phyloP scores from a whole-genome alignment of 1,140 invertebrate genomes.

The Penaeus japonicus region DNA sequence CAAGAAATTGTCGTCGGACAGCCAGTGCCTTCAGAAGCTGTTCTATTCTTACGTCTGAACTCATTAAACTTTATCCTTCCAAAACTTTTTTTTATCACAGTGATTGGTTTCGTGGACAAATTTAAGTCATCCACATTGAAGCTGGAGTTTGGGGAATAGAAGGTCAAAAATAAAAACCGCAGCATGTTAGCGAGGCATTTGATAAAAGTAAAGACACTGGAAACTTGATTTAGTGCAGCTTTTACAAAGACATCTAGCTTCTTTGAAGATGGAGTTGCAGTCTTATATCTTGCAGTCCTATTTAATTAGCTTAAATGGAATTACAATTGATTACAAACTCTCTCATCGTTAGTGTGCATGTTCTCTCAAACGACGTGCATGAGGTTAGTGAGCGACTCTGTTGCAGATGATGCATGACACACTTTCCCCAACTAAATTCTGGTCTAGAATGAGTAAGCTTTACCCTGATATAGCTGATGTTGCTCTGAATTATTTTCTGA shows the following conservation, averaged over 20 bases:
- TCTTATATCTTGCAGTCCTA: too few relatives aligned
- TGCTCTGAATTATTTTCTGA: neutral
- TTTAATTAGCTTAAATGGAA: conserved; percentile 18
- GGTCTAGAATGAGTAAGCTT: conserved; percentile 27
- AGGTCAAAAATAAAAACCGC: neutral
- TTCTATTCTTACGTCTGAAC: too few relatives aligned
- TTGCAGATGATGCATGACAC: conserved; percentile 21
- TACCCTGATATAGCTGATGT: conserved; percentile 19
- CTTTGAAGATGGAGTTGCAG: conserved; percentile 14
- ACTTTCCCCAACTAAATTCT: conserved; percentile 25
- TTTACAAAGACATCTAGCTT: neutral
- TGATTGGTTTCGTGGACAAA: too few relatives aligned
- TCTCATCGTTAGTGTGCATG: neutral
- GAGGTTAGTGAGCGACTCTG: conserved; percentile 29
- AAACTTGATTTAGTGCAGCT: neutral
- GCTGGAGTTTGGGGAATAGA: neutral
- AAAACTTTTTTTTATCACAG: too few relatives aligned
- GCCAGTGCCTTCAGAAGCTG: too few relatives aligned
- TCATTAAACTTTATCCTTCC: too few relatives aligned
- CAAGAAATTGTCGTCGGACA: too few relatives aligned
- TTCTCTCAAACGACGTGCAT: conserved; percentile 2
- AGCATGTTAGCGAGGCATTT: conserved; percentile 9
- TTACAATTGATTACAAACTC: conserved; percentile 31
- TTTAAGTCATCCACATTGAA: neutral
- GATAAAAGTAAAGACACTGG: conserved; percentile 4